These are phyloP conservation scores for Zaprionus obscuricornis DNA, from an alignment of 2,888 invertebrate species.

Conservation along the genomic window DNA sequence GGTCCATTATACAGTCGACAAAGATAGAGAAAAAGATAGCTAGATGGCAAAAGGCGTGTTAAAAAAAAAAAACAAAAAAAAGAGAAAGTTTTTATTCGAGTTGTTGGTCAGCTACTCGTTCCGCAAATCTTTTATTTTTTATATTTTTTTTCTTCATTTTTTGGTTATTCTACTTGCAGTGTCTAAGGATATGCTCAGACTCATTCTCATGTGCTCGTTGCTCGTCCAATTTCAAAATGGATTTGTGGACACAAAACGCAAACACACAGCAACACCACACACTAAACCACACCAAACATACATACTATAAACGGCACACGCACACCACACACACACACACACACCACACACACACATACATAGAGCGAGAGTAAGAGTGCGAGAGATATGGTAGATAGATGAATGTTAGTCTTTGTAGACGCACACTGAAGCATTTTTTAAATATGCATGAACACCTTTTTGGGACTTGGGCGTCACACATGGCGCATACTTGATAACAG, in stretches of 20 bases:
- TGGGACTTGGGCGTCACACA: constrained; percentile 24
- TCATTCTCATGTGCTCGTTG: too few relatives aligned
- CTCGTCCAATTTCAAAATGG: constrained; percentile 51
- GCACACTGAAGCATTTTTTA: constrained; percentile 45
- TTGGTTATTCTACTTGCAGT: constrained; percentile 30
- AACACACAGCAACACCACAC: too few relatives aligned
- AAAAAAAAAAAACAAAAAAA: too few relatives aligned
- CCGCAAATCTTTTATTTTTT: too few relatives aligned
- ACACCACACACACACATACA: background rate
- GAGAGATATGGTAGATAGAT: too few relatives aligned
- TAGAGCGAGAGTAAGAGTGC: too few relatives aligned
- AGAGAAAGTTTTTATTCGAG: constrained; percentile 35
- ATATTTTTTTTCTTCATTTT: constrained; percentile 15
- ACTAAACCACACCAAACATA: too few relatives aligned
- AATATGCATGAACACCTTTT: constrained; percentile 75
- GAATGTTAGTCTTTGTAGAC: too few relatives aligned
- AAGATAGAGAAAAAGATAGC: background rate
- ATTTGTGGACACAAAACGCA: constrained; percentile 58
- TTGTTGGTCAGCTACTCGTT: constrained; percentile 41
- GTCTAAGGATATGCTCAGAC: constrained; percentile 27
- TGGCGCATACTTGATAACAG: constrained; percentile 61
- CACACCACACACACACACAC: constrained; percentile 15
- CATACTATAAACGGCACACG: too few relatives aligned
- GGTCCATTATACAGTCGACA: constrained; percentile 49
- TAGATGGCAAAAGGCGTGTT: background rate